Evolutionary conservation across 2,888 invertebrate species (phyloP), one percentile per base, ranked within the genome.

Genomic region (Quadroppia sp.): DNA sequence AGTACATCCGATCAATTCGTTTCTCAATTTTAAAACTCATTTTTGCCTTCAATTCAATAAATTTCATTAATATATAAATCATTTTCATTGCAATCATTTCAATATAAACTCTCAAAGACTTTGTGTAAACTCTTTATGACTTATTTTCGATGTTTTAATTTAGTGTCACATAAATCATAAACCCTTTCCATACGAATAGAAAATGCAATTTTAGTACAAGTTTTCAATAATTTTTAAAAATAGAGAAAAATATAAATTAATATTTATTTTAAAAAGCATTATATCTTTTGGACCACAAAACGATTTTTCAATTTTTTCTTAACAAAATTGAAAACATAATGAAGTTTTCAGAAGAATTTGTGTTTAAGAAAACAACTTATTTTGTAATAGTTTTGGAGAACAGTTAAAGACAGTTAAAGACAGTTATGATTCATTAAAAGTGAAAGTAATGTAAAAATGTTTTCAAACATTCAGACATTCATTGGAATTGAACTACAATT

Each of bases 361-460:
- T 42, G 15, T 42, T 11, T 11, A 42, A 7, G 17, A 59, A 59
- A 59, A 59, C 59, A 59, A 59, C 32, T 32, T 59, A 17, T 59
- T 48, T 59, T 30, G n/a, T 30, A 59, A 59, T 59, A 11, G 59
- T n/a, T 59, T 59, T 59, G 30, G 25, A 59, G 17, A 28, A 59
- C 28, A 20, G 13, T 6, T n/a, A 48, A 20, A 20, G 13, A 48
- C 48, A 48, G 48, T 20, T 20, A 17, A 30, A 25, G 11, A 59
- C n/a, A 59, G 28, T 59, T 59, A 61, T 61, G 61, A 61, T 32
- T 61, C 36, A 61, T 32, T 25, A 61, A 67, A 67, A 67, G 42
- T 59, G 59, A 67, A 67, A 42, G 40, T 32, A 36, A 64, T n/a
- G 36, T 40, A 67, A 67, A 61, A 28, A 61, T 28, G 67, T 67